These are phyloP conservation scores for Stigmatopora nigra DNA, from an alignment of 2,113 vertebrate species.

Conservation along the genomic window DNA sequence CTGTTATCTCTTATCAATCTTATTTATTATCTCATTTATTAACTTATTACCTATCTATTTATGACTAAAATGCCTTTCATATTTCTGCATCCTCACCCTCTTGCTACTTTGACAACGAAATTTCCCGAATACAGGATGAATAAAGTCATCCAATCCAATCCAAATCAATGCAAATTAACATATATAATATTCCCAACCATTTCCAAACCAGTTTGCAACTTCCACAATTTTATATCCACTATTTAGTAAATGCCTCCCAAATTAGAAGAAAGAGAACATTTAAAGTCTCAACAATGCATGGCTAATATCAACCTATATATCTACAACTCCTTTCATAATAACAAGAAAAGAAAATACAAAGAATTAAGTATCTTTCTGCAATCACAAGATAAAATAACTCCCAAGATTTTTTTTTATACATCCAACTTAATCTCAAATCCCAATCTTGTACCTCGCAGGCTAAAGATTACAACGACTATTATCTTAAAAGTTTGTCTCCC, in stretches of 20 bases:
- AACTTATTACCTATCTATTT: no score
- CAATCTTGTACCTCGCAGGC: not conserved
- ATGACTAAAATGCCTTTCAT: no score
- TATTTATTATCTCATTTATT: no score
- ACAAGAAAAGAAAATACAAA: not conserved
- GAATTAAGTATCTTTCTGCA: not conserved
- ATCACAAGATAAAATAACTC: not conserved
- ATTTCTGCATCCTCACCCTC: no score
- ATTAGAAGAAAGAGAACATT: not conserved
- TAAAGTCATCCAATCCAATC: no score
- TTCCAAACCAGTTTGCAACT: no score
- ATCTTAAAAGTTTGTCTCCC: not conserved
- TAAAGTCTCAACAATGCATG: not conserved
- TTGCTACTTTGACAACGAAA: no score
- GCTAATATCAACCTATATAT: not conserved
- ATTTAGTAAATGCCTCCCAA: not conserved
- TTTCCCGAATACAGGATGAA: no score
- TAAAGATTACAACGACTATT: not conserved
- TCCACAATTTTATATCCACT: no score
- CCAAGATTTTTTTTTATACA: not conserved
- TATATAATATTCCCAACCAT: no score
- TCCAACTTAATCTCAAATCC: not conserved
- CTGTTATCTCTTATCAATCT: no score
- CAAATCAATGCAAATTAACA: no score
- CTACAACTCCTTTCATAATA: not conserved